Conservation (phyloP, 1,140 invertebrate genomes). For the roundworm (Caenorhabditis elegans) region WBcel235 BX284606.5:9105501-9106000, state of each 20-base stretch:
- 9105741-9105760: conserved; percentile 42
- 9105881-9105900: conserved; percentile 57
- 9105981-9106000: conserved; percentile 49
- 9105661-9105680: conserved; percentile 55
- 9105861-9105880: conserved; percentile 52
- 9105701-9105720: conserved; percentile 57
- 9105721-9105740: conserved; percentile 40
- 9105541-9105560: conserved; percentile 35
- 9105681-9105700: conserved; percentile 56
- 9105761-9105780: conserved; percentile 33
- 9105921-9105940: conserved; percentile 51
- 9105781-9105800: conserved; percentile 51
- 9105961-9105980: conserved; percentile 43
- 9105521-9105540: conserved; percentile 38
- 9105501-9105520: conserved; percentile 57
- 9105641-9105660: conserved; percentile 64
- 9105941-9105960: conserved; percentile 50
- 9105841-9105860: conserved; percentile 56
- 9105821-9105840: conserved; percentile 51
- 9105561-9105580: conserved; percentile 44
- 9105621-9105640: conserved; percentile 46
- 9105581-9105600: conserved; percentile 43
- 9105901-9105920: conserved; percentile 56
- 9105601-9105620: conserved; percentile 41
- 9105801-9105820: conserved; percentile 48